Percentiles rank a stretch among this genome's conserved stretches.
Evolutionary conservation across 37 sponge, comb jelly and placozoan species (phyloP).

Genomic region (Diacarnus erythraeanus): DNA sequence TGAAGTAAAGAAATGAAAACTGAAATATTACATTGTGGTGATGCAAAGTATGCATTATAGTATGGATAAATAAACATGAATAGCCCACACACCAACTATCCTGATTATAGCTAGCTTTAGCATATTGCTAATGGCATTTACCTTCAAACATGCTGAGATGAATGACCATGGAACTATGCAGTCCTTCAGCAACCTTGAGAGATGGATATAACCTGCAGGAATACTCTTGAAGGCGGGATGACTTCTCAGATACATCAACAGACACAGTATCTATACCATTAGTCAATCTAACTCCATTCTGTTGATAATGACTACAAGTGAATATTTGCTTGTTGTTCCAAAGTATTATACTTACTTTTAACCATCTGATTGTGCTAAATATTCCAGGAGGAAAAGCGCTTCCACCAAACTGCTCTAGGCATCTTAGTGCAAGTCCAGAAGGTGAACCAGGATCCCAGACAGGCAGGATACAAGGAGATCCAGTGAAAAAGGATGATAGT

Average conservation of each 20-base stretch:
- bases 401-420: background rate
- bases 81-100: too few relatives aligned
- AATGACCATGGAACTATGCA: background rate
- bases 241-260: background rate
- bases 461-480: constrained; percentile 18
- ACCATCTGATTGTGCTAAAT: background rate
- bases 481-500: background rate
- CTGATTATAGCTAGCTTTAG: too few relatives aligned
- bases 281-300: background rate
- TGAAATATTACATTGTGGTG: too few relatives aligned
- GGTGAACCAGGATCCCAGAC: constrained; percentile 33
- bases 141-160: background rate
- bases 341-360: background rate
- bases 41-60: too few relatives aligned
- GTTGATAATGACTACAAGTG: too few relatives aligned
- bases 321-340: too few relatives aligned
- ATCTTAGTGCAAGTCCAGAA: constrained; percentile 12
- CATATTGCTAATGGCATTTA: background rate
- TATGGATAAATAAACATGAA: too few relatives aligned
- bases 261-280: background rate
- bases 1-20: too few relatives aligned
- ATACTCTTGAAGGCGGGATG: background rate
- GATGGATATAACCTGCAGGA: background rate
- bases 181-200: background rate
- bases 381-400: background rate